Base-by-base conservation (phyloP, 2,888 invertebrate species). In the Drosophila phalerata region DNA sequence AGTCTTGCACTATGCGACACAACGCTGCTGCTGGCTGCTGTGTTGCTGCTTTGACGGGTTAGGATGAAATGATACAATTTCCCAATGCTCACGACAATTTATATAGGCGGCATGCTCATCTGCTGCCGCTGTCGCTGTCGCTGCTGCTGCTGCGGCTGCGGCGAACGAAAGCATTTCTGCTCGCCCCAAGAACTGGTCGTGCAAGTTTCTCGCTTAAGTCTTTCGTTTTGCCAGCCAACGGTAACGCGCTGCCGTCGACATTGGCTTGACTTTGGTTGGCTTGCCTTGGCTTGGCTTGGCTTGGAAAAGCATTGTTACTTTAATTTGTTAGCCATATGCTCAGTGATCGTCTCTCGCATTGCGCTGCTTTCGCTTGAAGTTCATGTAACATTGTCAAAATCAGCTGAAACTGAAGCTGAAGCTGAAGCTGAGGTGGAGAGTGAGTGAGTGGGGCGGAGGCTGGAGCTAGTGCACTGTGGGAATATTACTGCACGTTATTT, bases 11-110 rank as follows among this genome's bases (percentile, higher is more conserved):
- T 76, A 42, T 62, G 88, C 78, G 84, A 73, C 81, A 81, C 84
- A 85, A 84, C 79, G 74, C 81, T 78, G 70, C 67, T 78, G 70
- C 65, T 77, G 77, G 78, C 85, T 87, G 90, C 84, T 91, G 88
- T 92, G 90, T 90, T 90, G 91, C 91, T 92, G 92, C 92, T 92
- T 91, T 90, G 91, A 92, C 91, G 92, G 90, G 88, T 90, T 92
- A 93, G 93, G 93, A 93, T 93, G 93, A 93, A 93, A 91, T 93
- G 93, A 93, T 93, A 93, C 92, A 91, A 91, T 92, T 93, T 93
- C 91, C 92, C 91, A 91, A 91, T 88, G 90, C 91, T 87, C 89
- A 90, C 90, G 81, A 90, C 93, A 93, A 92, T 93, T 93, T 93
- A 93, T 93, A 93, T 93, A 92, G 67, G 91, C 90, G 90, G 89